Evolutionary conservation across 2,888 invertebrate genomes (phyloP), one percentile per base, ranked within the genome.

Genomic region (Lissonota sp.): DNA sequence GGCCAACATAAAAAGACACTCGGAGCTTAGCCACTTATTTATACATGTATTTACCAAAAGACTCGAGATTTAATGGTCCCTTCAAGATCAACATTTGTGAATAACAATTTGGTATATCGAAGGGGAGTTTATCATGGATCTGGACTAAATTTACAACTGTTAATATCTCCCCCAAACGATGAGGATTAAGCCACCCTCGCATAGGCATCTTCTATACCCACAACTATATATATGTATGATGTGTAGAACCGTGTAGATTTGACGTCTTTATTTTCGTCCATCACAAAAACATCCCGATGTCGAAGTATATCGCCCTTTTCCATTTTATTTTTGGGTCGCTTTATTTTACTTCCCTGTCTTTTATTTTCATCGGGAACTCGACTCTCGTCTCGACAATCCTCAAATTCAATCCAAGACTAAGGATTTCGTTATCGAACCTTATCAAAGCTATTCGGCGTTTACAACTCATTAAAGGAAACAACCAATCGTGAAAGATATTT

Each of bases 101-200:
- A 51, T 8, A 1, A 62, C 53, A 51, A 12, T 62, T 72, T 12
- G 37, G 64, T 16, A 44, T 57, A 70, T 74, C 44, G 64, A 58
- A 44, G 44, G 51, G 46, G 44, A 60, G 63, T 70, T 79, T 75
- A 79, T 79, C 73, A 64, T 39, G 49, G 63, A 69, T 69, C 62
- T 69, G 37, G 14, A 79, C 57, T 70, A 74, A 74, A 79, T 79
- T 79, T 79, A 79, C 73, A 64, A 58, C 69, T n/a, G 57, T 49
- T 72, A 46, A 46, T 57, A 53, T 40, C 49, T 40, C 51, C 64
- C 73, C 60, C 14, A 16, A 4, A 37, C n/a, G 16, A 26, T 10
- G 55, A 42, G 74, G 74, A 70, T 79, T 75, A 74, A 79, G 70
- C 70, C 70, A 55, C 79, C 69, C 70, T 72, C 37, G 37, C 51